Percentiles rank a stretch among this genome's conserved stretches.
These are phyloP conservation scores for Melitaea athalia DNA, from an alignment of 2,888 invertebrate genomes.

Conservation along the genomic window DNA sequence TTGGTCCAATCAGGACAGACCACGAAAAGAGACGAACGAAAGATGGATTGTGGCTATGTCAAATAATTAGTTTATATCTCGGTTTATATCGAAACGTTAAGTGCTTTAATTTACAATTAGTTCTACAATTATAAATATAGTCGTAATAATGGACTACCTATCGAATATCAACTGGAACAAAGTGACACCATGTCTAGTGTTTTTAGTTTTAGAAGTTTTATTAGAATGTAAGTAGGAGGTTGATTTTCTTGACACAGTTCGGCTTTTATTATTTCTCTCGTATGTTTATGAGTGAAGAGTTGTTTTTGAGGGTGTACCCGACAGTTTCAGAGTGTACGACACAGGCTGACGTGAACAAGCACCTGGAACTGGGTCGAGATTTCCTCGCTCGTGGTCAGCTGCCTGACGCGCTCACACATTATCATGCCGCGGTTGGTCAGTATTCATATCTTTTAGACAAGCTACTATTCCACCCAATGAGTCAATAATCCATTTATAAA, in stretches of 20 bases:
- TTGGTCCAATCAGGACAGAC: conserved; percentile 77
- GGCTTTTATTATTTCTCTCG: conserved; percentile 39
- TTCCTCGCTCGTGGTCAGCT: conserved; percentile 96
- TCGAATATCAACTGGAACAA: conserved; percentile 83
- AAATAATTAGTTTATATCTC: conserved; percentile 56
- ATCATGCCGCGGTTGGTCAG: conserved; percentile 98
- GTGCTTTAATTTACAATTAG: conserved; percentile 54
- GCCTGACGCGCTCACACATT: conserved; percentile 97
- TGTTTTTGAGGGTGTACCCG: conserved; percentile 32
- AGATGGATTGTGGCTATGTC: conserved; percentile 75
- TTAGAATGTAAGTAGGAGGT: conserved; percentile 83
- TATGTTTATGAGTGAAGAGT: conserved; percentile 38
- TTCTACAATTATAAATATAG: conserved; percentile 57
- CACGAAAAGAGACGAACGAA: conserved; percentile 76
- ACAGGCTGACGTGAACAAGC: conserved; percentile 92
- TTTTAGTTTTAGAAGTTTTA: conserved; percentile 86
- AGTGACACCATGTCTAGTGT: conserved; percentile 85
- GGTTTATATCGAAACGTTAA: conserved; percentile 45
- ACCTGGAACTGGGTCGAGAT: conserved; percentile 96
- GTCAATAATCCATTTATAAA: background rate
- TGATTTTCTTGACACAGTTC: conserved; percentile 41
- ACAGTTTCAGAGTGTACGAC: conserved; percentile 86
- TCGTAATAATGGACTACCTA: conserved; percentile 77
- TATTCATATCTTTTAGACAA: conserved; percentile 30
- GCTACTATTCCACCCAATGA: conserved; percentile 10